Evolutionary conservation across 1,140 invertebrate species (phyloP).

Genomic region (Zaprionus ornatus): DNA sequence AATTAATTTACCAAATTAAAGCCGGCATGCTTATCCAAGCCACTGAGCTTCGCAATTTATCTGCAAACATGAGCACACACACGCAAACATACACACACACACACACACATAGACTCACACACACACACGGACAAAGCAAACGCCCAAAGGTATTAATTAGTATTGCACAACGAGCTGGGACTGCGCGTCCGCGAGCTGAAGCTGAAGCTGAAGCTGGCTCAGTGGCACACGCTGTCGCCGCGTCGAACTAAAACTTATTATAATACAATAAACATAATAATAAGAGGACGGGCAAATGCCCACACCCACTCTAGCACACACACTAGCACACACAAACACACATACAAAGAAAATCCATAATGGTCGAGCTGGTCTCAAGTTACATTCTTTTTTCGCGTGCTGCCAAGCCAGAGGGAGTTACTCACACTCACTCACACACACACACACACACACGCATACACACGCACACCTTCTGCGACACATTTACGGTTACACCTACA

Average conservation of each 20-base stretch:
- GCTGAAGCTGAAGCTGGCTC: slow-evolving; percentile 16
- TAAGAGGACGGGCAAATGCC: slow-evolving; percentile 31
- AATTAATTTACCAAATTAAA: slow-evolving; percentile 82
- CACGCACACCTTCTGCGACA: background rate
- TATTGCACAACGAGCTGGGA: slow-evolving; percentile 51
- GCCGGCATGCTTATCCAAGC: slow-evolving; percentile 75
- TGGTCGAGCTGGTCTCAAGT: slow-evolving; percentile 29
- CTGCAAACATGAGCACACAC: slow-evolving; percentile 62
- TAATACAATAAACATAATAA: slow-evolving; percentile 60
- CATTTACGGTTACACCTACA: slow-evolving; percentile 14
- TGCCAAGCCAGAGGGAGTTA: slow-evolving; percentile 5
- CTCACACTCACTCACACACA: background rate
- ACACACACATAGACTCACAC: background rate
- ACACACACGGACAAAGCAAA: slow-evolving; percentile 13
- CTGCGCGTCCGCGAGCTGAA: background rate
- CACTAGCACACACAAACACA: background rate
- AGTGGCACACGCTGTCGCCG: slow-evolving; percentile 15
- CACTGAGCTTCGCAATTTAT: slow-evolving; percentile 77
- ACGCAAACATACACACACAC: slow-evolving; percentile 16
- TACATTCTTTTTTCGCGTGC: slow-evolving; percentile 40
- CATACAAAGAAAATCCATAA: slow-evolving; percentile 50
- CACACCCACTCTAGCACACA: background rate
- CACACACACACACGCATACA: slow-evolving; percentile 3
- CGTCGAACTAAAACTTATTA: slow-evolving; percentile 62
- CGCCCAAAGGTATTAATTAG: slow-evolving; percentile 80